Percentiles rank a stretch among this genome's conserved stretches.
Evolutionary conservation across 2,113 vertebrate species (phyloP).

Genomic region (Trochalopteron elliotii): DNA sequence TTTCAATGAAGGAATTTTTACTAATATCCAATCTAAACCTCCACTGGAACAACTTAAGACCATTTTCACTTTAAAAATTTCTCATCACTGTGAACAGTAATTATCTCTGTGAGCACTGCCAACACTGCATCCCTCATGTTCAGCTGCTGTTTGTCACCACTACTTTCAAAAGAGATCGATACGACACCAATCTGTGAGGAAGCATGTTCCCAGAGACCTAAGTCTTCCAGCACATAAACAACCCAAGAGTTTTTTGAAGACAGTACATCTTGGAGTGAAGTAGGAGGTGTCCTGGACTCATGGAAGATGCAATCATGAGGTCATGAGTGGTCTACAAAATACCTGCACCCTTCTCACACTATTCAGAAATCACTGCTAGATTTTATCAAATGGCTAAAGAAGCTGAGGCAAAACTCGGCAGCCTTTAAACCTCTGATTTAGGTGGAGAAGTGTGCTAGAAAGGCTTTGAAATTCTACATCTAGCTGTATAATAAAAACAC

Average conservation of each 20-base stretch:
- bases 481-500: constrained; percentile 16
- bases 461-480: constrained; percentile 3
- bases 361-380: not conserved
- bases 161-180: not conserved
- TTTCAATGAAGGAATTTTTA: not conserved
- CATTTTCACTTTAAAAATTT: not conserved
- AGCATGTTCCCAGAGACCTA: not conserved
- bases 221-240: not conserved
- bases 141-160: not conserved
- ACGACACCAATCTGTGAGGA: not conserved
- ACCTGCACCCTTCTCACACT: not conserved
- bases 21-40: not conserved
- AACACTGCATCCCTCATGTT: not conserved
- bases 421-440: not conserved
- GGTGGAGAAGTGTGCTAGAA: not conserved
- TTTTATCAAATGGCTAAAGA: not conserved
- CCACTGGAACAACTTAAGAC: not conserved
- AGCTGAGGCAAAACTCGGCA: not conserved
- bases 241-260: not conserved
- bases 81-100: not conserved
- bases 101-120: not conserved
- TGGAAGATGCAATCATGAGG: not conserved
- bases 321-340: not conserved
- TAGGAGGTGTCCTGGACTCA: not conserved
- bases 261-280: not conserved